Conservation (phyloP, 2,888 invertebrate species). For the Argyra leucocephala region DNA sequence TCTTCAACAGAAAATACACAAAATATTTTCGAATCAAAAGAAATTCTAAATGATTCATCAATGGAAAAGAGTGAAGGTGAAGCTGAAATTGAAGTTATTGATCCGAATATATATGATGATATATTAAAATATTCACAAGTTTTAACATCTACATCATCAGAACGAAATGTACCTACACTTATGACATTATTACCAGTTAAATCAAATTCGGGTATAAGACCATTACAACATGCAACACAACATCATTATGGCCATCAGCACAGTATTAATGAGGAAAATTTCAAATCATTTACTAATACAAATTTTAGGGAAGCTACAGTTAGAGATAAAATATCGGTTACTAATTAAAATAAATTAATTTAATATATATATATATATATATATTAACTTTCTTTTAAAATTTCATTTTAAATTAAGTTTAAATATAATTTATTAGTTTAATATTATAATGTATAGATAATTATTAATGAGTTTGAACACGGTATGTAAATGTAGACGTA, state of each 20-base stretch:
- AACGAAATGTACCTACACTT: constrained; percentile 40
- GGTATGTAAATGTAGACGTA: too few relatives aligned
- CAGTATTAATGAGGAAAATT: neutral
- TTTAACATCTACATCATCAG: constrained; percentile 29
- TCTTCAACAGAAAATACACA: constrained; percentile 9
- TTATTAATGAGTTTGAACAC: too few relatives aligned
- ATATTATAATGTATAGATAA: too few relatives aligned
- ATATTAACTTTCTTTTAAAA: too few relatives aligned
- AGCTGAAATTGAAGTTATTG: constrained; percentile 43
- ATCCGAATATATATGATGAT: constrained; percentile 43
- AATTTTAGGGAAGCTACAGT: constrained; percentile 34
- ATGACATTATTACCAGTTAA: constrained; percentile 66
- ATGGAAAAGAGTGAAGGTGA: constrained; percentile 38
- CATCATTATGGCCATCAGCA: constrained; percentile 38
- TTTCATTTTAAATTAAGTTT: too few relatives aligned
- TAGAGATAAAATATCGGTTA: constrained; percentile 38
- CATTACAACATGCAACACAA: constrained; percentile 50
- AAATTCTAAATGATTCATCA: constrained; percentile 16
- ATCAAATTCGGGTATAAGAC: constrained; percentile 69
- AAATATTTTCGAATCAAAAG: constrained; percentile 19
- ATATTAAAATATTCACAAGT: constrained; percentile 38
- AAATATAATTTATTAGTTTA: too few relatives aligned
- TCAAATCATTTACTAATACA: neutral
- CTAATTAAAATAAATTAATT: constrained; percentile 24
- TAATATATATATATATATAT: too few relatives aligned